phyloP scores from a whole-genome alignment of 2,888 invertebrate genomes.

The Melinopterus prodromus region DNA sequence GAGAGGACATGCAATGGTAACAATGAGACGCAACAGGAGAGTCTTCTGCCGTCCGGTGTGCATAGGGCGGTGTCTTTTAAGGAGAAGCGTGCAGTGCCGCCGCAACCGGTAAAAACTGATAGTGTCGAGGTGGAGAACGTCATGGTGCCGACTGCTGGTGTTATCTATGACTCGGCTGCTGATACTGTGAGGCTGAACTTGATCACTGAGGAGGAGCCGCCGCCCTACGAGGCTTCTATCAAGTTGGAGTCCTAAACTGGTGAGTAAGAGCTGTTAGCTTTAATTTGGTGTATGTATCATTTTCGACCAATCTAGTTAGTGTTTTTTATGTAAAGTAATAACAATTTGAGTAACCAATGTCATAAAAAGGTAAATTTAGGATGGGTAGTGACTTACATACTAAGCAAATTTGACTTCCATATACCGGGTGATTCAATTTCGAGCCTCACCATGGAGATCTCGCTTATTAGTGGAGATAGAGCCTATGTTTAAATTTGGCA shows the following conservation, averaged over 20 bases:
- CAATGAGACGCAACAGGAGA: constrained; percentile 74
- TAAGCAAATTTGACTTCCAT: too few species aligned
- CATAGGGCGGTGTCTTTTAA: constrained; percentile 66
- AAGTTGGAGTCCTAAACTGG: constrained; percentile 34
- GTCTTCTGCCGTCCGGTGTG: constrained; percentile 60
- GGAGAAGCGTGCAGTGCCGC: constrained; percentile 52
- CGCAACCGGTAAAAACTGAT: constrained; percentile 60
- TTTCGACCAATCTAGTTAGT: too few species aligned
- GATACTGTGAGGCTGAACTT: constrained; percentile 59
- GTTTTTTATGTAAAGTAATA: too few species aligned
- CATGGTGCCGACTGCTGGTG: constrained; percentile 58
- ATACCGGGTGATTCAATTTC: too few species aligned
- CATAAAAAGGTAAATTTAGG: too few species aligned
- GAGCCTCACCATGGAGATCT: too few species aligned
- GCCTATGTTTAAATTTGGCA: too few species aligned
- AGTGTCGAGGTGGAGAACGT: constrained; percentile 68
- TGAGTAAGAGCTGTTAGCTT: constrained; percentile 23
- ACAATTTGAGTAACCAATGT: too few species aligned
- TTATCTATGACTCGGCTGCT: constrained; percentile 57
- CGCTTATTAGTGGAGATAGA: too few species aligned
- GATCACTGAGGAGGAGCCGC: constrained; percentile 59
- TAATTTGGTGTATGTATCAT: constrained; percentile 15
- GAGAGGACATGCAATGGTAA: constrained; percentile 80
- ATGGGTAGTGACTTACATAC: too few species aligned
- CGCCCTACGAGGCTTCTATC: constrained; percentile 50